Evolutionary conservation across 2,113 vertebrate genomes (phyloP), one percentile per base, ranked within the genome.

Genomic region (Aldabrachelys gigantea): DNA sequence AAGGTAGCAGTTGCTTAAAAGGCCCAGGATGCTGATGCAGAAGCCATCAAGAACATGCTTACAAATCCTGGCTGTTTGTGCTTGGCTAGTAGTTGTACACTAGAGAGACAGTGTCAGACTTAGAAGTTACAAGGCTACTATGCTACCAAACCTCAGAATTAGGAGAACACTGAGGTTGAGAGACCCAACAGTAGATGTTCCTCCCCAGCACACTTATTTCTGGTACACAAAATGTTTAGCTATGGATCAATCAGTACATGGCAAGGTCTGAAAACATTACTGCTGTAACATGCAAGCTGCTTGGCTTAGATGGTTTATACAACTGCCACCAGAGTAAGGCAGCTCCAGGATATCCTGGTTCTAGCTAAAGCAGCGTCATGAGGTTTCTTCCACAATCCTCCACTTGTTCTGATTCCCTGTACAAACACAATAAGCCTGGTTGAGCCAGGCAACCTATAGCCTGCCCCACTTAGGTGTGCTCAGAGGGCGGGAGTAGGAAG

Each of bases 261-360:
- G 24, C 13, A 10, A 38, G 35, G 80, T 14, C 80, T 82, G 44
- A 78, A 89, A 53, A 17, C 3, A 3, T 41, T 3, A 14, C 38
- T 52, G 35, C 72, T 50, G 41, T 80, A 87, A 83, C 49, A 35
- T 54, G 27, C 54, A 47, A 81, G 80, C 88, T 50, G n/a, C 35
- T 5, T 0, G 0, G 6, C 4, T 0, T 8, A 84, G 50, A 57
- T 41, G 27, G 35, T 17, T 75, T 80, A n/a, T 0, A 3, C 21
- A 2, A 50, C n/a, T 2, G 75, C 79, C 91, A 90, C 57, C 56
- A 90, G 86, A 82, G 62, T 84, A 62, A 80, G 41, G 89, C 57
- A 53, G 94, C 82, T 22, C 84, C 93, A 97, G 96, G 97, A 98
- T 93, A 98, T 98, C 97, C 93, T 91, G 97, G 83, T 96, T 97